Conservation (phyloP, 2,888 invertebrate species). For the Eupeodes latifasciatus region DNA sequence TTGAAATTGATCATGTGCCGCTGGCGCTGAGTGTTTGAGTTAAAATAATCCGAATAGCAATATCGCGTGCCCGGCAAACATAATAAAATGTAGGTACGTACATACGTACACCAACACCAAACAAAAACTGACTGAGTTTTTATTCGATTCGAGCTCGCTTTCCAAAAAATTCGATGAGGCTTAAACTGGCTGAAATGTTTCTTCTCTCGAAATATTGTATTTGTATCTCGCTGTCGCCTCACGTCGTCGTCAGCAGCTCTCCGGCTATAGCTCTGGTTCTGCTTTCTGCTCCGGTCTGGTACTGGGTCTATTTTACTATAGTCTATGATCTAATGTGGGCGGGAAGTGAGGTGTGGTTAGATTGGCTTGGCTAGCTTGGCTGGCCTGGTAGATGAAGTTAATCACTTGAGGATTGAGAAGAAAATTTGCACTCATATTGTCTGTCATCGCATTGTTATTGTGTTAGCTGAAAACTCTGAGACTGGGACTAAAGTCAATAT, state of each 20-base stretch:
- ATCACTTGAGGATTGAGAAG: slow-evolving; percentile 5
- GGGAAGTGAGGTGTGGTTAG: slow-evolving; percentile 6
- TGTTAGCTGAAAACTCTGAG: background rate
- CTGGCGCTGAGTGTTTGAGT: slow-evolving; percentile 14
- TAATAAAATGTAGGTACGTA: slow-evolving; percentile 6
- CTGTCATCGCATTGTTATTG: background rate
- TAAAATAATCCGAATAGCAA: slow-evolving; percentile 33
- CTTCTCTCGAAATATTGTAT: background rate
- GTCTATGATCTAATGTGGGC: background rate
- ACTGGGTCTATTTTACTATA: too few relatives aligned
- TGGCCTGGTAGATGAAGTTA: background rate
- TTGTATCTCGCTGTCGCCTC: background rate
- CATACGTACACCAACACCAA: slow-evolving; percentile 47
- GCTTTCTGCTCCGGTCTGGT: too few relatives aligned
- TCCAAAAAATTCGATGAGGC: slow-evolving; percentile 6
- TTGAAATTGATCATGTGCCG: slow-evolving; percentile 71
- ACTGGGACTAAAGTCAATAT: background rate
- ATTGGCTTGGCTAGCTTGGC: background rate
- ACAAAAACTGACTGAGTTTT: slow-evolving; percentile 40
- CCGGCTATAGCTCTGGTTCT: background rate
- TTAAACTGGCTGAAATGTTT: slow-evolving; percentile 3
- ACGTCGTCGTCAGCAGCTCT: background rate
- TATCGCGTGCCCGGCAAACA: slow-evolving; percentile 58
- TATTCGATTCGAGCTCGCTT: background rate
- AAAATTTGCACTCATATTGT: background rate